Conservation (phyloP, 2,888 invertebrate genomes). For the Rotaria socialis region DNA sequence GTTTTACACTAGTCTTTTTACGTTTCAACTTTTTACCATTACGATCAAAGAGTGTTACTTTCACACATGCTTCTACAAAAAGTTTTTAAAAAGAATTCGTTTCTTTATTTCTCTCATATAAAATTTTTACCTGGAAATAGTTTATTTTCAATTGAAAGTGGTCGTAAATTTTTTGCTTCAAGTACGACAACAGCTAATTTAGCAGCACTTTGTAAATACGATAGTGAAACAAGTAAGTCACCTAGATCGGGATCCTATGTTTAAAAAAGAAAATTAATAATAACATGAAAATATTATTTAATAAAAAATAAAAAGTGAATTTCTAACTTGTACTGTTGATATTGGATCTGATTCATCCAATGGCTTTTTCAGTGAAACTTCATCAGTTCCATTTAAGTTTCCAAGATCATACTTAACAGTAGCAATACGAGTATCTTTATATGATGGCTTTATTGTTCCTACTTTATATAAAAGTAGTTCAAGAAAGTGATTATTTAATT, state of each 20-base stretch:
- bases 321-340: background rate
- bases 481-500: background rate
- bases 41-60: constrained; percentile 40
- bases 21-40: constrained; percentile 44
- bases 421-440: constrained; percentile 23
- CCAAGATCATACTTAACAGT: background rate
- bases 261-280: background rate
- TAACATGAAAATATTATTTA: background rate
- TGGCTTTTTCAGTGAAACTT: background rate
- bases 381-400: background rate
- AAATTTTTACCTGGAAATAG: background rate
- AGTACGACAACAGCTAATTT: constrained; percentile 43
- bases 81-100: background rate
- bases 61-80: constrained; percentile 39
- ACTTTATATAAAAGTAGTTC: constrained; percentile 23
- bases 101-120: too few species aligned
- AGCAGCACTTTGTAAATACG: constrained; percentile 43
- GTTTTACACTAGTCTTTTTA: constrained; percentile 43
- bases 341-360: background rate
- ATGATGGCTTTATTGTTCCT: background rate
- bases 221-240: constrained; percentile 43
- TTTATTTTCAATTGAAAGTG: constrained; percentile 42
- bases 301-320: background rate
- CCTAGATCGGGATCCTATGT: constrained; percentile 42
- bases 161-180: constrained; percentile 43